Percentiles rank a stretch among this genome's conserved stretches.
These are phyloP conservation scores for Arctocebus calabarensis DNA, from an alignment of 2,797 vertebrate species.

Conservation along the genomic window DNA sequence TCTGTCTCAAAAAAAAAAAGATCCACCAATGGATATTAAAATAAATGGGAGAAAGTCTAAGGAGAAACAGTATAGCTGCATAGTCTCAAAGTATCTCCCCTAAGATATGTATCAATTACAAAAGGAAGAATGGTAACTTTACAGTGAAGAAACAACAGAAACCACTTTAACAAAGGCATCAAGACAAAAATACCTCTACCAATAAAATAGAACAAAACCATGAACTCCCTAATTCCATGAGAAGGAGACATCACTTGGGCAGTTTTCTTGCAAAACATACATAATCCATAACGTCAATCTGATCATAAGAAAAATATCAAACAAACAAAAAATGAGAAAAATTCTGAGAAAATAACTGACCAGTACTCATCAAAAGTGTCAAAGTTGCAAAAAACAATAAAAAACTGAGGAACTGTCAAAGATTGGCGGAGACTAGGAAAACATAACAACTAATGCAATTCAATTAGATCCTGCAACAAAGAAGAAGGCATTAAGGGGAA, in stretches of 20 bases:
- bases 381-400: slow-evolving; percentile 27
- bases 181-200: slow-evolving; percentile 60
- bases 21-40: not conserved
- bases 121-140: slow-evolving; percentile 35
- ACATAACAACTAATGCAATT: slow-evolving; percentile 41
- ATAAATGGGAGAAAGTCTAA: slow-evolving; percentile 41
- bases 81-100: slow-evolving; percentile 29
- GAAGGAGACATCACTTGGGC: not conserved
- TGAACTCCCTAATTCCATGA: not conserved
- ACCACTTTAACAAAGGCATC: slow-evolving; percentile 28
- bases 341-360: slow-evolving; percentile 50
- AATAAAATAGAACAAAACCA: slow-evolving; percentile 5
- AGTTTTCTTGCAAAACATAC: slow-evolving; percentile 36
- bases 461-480: not conserved
- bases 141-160: not conserved
- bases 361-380: slow-evolving; percentile 23
- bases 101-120: not conserved
- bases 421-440: not conserved
- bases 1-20: too few relatives aligned
- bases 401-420: slow-evolving; percentile 36
- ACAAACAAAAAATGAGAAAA: slow-evolving; percentile 58
- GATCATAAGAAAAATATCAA: slow-evolving; percentile 43
- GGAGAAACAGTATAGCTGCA: not conserved
- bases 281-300: slow-evolving; percentile 37
- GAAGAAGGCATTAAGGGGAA: not conserved